A percentile compares a stretch with the other conserved stretches of the same genome.
phyloP scores from a whole-genome alignment of 2,888 invertebrate genomes.

The Macrophya annulata region DNA sequence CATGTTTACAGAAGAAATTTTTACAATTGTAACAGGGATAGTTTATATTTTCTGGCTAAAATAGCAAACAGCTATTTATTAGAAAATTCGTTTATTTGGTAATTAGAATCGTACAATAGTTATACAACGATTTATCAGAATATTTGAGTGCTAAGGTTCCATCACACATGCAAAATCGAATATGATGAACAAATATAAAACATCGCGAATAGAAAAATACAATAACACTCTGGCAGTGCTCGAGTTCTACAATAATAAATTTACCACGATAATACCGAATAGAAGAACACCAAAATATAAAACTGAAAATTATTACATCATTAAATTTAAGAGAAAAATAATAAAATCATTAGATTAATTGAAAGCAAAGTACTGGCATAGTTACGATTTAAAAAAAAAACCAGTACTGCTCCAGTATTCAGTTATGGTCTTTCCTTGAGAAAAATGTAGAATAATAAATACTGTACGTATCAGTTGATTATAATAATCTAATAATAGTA shows the following conservation, averaged over 20 bases:
- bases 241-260: constrained; percentile 48
- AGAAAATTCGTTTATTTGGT: constrained; percentile 72
- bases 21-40: background rate
- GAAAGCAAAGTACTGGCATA: constrained; percentile 25
- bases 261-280: constrained; percentile 20
- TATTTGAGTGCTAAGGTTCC: constrained; percentile 52
- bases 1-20: background rate
- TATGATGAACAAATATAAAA: constrained; percentile 64
- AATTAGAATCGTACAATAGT: constrained; percentile 71
- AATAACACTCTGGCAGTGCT: constrained; percentile 66
- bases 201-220: constrained; percentile 62
- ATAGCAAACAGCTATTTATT: constrained; percentile 55
- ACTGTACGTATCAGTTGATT: constrained; percentile 58
- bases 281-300: constrained; percentile 23
- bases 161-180: constrained; percentile 50
- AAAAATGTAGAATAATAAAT: constrained; percentile 61
- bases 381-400: background rate
- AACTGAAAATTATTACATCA: background rate
- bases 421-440: constrained; percentile 18
- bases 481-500: constrained; percentile 61
- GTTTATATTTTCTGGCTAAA: background rate
- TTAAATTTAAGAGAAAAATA: background rate
- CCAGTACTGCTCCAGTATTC: background rate
- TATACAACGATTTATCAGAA: constrained; percentile 57
- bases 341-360: background rate